These are phyloP conservation scores for Ginglymostoma cirratum DNA, from an alignment of 2,113 vertebrate species.

Conservation along the genomic window DNA sequence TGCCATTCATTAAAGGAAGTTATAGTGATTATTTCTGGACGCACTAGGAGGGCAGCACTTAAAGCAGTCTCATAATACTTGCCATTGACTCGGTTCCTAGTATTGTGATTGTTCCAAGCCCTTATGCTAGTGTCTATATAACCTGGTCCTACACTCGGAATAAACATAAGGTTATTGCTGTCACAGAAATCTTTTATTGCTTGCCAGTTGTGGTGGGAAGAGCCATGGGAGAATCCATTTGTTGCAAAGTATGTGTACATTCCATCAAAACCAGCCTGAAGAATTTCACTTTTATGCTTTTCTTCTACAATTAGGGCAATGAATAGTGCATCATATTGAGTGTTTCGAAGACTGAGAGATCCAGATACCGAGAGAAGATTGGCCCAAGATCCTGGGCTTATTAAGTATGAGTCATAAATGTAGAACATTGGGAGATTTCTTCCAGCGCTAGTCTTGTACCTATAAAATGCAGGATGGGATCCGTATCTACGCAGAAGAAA, in stretches of 20 bases:
- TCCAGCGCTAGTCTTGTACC: slow-evolving; percentile 70
- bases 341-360: slow-evolving; percentile 70
- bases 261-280: slow-evolving; percentile 86
- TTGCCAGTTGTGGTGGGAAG: slow-evolving; percentile 85
- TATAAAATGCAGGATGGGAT: slow-evolving; percentile 86
- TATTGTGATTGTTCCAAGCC: slow-evolving; percentile 91
- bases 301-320: slow-evolving; percentile 88
- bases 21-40: slow-evolving; percentile 79
- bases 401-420: slow-evolving; percentile 90
- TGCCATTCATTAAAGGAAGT: slow-evolving; percentile 99
- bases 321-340: slow-evolving; percentile 80
- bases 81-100: slow-evolving; percentile 85
- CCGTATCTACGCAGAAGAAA: slow-evolving; percentile 70
- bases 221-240: slow-evolving; percentile 92
- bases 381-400: slow-evolving; percentile 79
- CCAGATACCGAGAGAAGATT: slow-evolving; percentile 74
- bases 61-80: slow-evolving; percentile 88
- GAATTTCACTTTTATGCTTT: slow-evolving; percentile 78
- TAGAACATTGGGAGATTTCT: slow-evolving; percentile 84
- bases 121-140: slow-evolving; percentile 90
- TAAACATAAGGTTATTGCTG: slow-evolving; percentile 77
- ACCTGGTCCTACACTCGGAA: slow-evolving; percentile 91
- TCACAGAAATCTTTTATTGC: slow-evolving; percentile 80
- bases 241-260: slow-evolving; percentile 96
- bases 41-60: slow-evolving; percentile 68